Evolutionary conservation across 1,140 invertebrate genomes (phyloP).

Genomic region (Cardiocondyla obscurior): DNA sequence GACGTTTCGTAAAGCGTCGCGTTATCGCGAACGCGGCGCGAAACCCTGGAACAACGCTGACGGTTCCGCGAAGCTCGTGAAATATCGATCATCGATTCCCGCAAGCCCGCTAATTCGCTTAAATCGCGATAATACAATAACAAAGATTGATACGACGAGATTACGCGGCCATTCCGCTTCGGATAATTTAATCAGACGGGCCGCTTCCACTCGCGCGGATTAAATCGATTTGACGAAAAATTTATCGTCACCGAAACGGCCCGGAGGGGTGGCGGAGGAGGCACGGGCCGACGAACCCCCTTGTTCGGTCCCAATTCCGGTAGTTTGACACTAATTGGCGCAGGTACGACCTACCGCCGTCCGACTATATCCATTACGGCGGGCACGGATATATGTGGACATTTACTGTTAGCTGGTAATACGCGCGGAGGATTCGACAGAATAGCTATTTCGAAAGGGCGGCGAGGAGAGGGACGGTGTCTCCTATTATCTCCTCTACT

Average conservation of each 20-base stretch:
- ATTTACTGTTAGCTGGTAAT: slow-evolving; percentile 50
- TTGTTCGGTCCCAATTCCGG: slow-evolving; percentile 44
- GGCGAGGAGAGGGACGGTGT: not conserved
- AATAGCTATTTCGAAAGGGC: slow-evolving; percentile 41
- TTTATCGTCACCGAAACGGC: slow-evolving; percentile 41
- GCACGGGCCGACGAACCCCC: not conserved
- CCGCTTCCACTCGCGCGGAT: slow-evolving; percentile 18
- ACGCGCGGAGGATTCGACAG: slow-evolving; percentile 52
- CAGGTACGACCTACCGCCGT: slow-evolving; percentile 35
- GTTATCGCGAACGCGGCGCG: not conserved
- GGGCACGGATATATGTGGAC: slow-evolving; percentile 44
- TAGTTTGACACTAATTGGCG: slow-evolving; percentile 54
- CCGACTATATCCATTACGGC: slow-evolving; percentile 50
- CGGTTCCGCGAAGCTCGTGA: not conserved
- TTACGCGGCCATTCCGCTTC: slow-evolving; percentile 27
- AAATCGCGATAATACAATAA: slow-evolving; percentile 47
- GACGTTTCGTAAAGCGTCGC: not conserved
- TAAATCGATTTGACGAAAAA: slow-evolving; percentile 51
- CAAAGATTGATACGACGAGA: slow-evolving; percentile 52
- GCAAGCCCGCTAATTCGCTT: slow-evolving; percentile 15
- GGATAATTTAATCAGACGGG: slow-evolving; percentile 49
- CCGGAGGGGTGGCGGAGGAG: too few relatives aligned
- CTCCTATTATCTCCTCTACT: slow-evolving; percentile 49
- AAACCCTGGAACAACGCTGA: not conserved
- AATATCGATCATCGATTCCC: slow-evolving; percentile 27